phyloP scores from a whole-genome alignment of 2,888 invertebrate genomes.

The Phania funesta region DNA sequence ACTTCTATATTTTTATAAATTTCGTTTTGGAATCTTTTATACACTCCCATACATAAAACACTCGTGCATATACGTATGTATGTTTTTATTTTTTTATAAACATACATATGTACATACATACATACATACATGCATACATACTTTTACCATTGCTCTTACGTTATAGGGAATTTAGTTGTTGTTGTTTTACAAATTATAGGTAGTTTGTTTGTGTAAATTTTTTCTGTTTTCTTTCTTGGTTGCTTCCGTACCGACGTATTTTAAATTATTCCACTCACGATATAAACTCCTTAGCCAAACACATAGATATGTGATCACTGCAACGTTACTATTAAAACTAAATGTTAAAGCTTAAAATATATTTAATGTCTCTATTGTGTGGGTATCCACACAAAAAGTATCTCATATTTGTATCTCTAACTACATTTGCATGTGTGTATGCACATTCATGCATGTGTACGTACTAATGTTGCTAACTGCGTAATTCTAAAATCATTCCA shows the following conservation, averaged over 20 bases:
- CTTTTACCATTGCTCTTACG: background rate
- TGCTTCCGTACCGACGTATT: slow-evolving; percentile 39
- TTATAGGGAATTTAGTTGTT: background rate
- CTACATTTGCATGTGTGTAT: background rate
- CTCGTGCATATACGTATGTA: no score
- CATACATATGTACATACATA: no score
- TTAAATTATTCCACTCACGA: slow-evolving; percentile 14
- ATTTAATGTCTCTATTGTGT: background rate
- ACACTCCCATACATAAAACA: no score
- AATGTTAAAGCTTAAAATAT: slow-evolving; percentile 28
- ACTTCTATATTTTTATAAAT: no score
- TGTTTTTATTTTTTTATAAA: no score
- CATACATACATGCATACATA: background rate
- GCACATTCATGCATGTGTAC: background rate
- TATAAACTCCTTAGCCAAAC: background rate
- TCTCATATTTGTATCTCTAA: background rate
- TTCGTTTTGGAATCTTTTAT: no score
- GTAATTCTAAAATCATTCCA: background rate
- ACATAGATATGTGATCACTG: slow-evolving; percentile 44
- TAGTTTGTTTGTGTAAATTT: slow-evolving; percentile 1
- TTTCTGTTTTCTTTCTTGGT: slow-evolving; percentile 11
- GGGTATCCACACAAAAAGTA: background rate
- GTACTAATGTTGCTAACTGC: background rate
- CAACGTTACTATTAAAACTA: slow-evolving; percentile 60
- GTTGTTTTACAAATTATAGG: background rate